phyloP scores from a whole-genome alignment of 1,140 invertebrate species.

The Drosophila pandora region DNA sequence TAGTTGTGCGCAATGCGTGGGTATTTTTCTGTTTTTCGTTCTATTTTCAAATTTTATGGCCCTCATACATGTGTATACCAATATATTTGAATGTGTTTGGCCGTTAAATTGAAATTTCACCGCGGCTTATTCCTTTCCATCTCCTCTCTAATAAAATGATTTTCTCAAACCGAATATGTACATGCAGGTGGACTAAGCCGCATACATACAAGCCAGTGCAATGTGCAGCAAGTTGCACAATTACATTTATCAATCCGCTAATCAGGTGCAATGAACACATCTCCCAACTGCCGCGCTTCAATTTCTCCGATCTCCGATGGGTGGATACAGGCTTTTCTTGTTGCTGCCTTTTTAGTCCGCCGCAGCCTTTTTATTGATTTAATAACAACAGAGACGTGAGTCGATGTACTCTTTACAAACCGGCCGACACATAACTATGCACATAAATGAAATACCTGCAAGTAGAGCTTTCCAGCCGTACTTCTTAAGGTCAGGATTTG shows the following conservation, averaged over 20 bases:
- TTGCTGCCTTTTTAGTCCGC: conserved; percentile 38
- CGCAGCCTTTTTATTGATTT: conserved; percentile 53
- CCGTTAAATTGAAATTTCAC: conserved; percentile 42
- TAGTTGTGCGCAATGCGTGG: conserved; percentile 55
- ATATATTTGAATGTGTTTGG: conserved; percentile 6
- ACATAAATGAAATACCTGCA: conserved; percentile 4
- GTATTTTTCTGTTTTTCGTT: conserved; percentile 42
- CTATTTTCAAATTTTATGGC: conserved; percentile 49
- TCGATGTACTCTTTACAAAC: conserved; percentile 41
- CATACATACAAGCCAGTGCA: not conserved
- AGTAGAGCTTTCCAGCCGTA: not conserved
- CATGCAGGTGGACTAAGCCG: conserved; percentile 1
- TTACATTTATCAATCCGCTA: conserved; percentile 38
- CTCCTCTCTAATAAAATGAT: conserved; percentile 18
- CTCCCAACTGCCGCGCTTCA: conserved; percentile 11
- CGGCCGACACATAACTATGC: conserved; percentile 24
- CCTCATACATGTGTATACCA: not conserved
- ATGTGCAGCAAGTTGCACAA: conserved; percentile 10
- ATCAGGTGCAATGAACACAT: conserved; percentile 44
- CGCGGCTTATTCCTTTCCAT: not conserved
- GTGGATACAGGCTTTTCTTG: conserved; percentile 40
- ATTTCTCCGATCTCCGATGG: conserved; percentile 8
- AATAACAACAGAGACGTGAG: conserved; percentile 39
- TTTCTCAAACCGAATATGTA: conserved; percentile 16
- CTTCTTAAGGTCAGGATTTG: conserved; percentile 8